Percentiles rank a stretch among this genome's conserved stretches.
These are phyloP conservation scores for Enteromius argenteus DNA, from an alignment of 2,797 vertebrate genomes.

Conservation along the genomic window DNA sequence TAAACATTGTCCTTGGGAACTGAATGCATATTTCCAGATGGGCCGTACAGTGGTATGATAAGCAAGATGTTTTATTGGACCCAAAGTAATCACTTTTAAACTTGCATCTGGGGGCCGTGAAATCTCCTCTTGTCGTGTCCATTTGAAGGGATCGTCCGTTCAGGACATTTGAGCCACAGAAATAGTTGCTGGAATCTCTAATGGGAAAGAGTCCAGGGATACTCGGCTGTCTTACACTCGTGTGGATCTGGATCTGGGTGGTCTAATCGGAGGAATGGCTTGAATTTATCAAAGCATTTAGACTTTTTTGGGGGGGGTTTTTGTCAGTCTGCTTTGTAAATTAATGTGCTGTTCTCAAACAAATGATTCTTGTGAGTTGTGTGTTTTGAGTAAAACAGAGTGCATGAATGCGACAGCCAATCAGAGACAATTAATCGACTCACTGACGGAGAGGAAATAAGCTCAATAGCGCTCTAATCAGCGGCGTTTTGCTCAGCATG, in stretches of 20 bases:
- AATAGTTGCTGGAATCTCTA: conserved; percentile 72
- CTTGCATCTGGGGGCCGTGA: conserved; percentile 37
- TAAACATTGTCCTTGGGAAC: conserved; percentile 53
- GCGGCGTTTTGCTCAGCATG: conserved; percentile 3
- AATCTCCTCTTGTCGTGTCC: conserved; percentile 61
- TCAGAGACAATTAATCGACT: background rate
- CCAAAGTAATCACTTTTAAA: conserved; percentile 34
- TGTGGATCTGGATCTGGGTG: conserved; percentile 50
- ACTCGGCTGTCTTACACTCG: conserved; percentile 58
- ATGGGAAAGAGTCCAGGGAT: conserved; percentile 64
- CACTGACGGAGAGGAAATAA: background rate
- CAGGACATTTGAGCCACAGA: conserved; percentile 72
- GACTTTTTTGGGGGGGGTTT: background rate
- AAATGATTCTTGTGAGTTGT: background rate
- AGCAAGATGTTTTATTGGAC: conserved; percentile 48
- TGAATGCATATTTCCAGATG: conserved; percentile 31
- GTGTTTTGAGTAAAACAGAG: background rate
- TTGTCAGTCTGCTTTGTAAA: background rate
- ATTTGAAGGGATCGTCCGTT: conserved; percentile 63
- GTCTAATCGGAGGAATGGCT: background rate
- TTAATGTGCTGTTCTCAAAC: background rate
- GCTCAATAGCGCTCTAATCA: background rate
- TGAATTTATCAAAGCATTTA: background rate
- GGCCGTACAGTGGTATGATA: background rate
- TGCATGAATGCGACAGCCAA: background rate